Conservation (phyloP, 2,888 invertebrate species). For the Drepanosiphum platanoidis region DNA sequence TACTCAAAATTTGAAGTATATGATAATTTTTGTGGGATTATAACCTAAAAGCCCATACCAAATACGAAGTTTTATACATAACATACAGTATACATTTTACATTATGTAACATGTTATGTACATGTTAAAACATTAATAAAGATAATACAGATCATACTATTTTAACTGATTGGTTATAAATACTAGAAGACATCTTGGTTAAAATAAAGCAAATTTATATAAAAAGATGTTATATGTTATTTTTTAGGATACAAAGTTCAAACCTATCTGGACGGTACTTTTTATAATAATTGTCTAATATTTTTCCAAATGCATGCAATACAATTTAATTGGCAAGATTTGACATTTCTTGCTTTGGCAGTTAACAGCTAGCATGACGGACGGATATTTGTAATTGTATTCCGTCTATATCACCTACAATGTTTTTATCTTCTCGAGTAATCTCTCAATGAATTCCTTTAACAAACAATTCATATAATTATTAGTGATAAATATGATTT, state of each 20-base stretch:
- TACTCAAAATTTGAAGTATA: too few relatives aligned
- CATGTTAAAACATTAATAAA: slow-evolving; percentile 7
- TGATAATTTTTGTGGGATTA: neutral
- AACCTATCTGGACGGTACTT: slow-evolving; percentile 50
- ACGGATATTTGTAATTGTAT: slow-evolving; percentile 20
- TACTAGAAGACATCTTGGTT: neutral
- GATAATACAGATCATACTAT: neutral
- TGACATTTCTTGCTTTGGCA: slow-evolving; percentile 47
- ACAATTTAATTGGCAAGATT: slow-evolving; percentile 44
- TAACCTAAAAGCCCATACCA: slow-evolving; percentile 10
- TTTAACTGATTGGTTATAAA: slow-evolving; percentile 1
- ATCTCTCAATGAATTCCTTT: slow-evolving; percentile 90
- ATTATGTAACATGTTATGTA: neutral
- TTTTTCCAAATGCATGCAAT: slow-evolving; percentile 25
- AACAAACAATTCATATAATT: slow-evolving; percentile 66
- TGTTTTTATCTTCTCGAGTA: slow-evolving; percentile 89
- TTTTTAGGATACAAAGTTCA: slow-evolving; percentile 9
- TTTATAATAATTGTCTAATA: slow-evolving; percentile 37
- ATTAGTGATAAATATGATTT: too few relatives aligned
- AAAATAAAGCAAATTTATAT: slow-evolving; percentile 28
- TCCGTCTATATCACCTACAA: slow-evolving; percentile 71
- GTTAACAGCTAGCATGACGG: slow-evolving; percentile 21
- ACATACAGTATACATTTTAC: too few relatives aligned
- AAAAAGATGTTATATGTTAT: slow-evolving; percentile 10
- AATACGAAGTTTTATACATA: too few relatives aligned